phyloP scores from a whole-genome alignment of 2,797 vertebrate species.

The Ateles fusciceps region DNA sequence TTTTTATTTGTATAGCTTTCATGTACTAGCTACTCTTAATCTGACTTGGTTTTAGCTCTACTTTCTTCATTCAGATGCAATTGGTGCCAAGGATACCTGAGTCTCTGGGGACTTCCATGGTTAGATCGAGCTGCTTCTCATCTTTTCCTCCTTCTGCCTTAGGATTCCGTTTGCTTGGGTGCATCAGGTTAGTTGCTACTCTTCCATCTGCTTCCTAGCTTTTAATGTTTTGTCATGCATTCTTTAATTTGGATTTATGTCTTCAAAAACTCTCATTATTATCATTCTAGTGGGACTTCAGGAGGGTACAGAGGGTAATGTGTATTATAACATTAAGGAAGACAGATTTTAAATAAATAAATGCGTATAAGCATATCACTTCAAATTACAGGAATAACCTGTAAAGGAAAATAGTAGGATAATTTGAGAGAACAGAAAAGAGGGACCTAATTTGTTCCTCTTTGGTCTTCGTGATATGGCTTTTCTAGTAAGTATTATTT shows the following conservation, averaged over 20 bases:
- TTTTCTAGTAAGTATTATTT: neutral
- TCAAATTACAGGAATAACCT: neutral
- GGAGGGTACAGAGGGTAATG: neutral
- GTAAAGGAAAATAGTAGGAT: neutral
- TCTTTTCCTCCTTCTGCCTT: neutral
- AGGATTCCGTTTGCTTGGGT: neutral
- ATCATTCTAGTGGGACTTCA: neutral
- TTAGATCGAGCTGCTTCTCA: neutral
- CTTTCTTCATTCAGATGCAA: neutral
- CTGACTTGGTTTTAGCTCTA: neutral
- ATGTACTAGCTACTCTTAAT: neutral
- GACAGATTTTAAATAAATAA: neutral
- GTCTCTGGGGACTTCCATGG: neutral
- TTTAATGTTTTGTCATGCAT: neutral
- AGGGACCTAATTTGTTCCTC: neutral
- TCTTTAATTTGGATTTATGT: slow-evolving; percentile 35
- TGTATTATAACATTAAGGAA: neutral
- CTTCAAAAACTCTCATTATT: neutral
- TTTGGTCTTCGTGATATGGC: neutral
- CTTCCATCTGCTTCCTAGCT: neutral
- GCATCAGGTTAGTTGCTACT: neutral
- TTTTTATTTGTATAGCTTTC: neutral
- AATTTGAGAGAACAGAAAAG: neutral
- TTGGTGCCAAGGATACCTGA: neutral
- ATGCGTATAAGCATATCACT: neutral